Conservation (phyloP, 2,888 invertebrate species). For the Mimachlamys varia region DNA sequence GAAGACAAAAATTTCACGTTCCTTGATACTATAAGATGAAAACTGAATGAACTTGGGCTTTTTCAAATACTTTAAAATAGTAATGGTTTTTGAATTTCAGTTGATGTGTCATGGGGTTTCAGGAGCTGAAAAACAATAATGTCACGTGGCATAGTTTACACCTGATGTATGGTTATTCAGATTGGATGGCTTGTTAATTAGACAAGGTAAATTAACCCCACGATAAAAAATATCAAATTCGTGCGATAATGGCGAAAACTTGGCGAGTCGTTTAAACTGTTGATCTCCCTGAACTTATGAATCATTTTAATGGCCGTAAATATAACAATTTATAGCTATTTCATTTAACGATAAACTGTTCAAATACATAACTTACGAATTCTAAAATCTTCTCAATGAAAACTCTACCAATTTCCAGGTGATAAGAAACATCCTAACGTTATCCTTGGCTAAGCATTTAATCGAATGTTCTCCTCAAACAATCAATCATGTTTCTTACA, state of each 20-base stretch:
- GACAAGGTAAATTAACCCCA: neutral
- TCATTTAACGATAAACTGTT: neutral
- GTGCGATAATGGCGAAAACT: neutral
- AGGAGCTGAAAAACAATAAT: no score
- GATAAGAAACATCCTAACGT: neutral
- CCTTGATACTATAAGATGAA: no score
- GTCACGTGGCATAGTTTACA: neutral
- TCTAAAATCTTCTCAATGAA: neutral
- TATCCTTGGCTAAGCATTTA: slow-evolving; percentile 34
- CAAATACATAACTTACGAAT: neutral
- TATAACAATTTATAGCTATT: neutral
- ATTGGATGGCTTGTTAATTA: neutral
- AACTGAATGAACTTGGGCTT: no score
- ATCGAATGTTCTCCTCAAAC: neutral
- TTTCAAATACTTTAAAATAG: no score
- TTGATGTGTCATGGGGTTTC: no score
- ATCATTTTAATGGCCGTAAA: neutral
- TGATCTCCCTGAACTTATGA: neutral
- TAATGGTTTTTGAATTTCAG: no score
- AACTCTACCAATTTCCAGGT: neutral
- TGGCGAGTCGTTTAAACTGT: neutral
- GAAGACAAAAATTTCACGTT: no score
- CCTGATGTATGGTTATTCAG: neutral
- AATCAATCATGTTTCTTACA: neutral
- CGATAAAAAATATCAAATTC: neutral